These are phyloP conservation scores for Stenolophus ochropezus DNA, from an alignment of 2,888 invertebrate genomes.

Conservation along the genomic window DNA sequence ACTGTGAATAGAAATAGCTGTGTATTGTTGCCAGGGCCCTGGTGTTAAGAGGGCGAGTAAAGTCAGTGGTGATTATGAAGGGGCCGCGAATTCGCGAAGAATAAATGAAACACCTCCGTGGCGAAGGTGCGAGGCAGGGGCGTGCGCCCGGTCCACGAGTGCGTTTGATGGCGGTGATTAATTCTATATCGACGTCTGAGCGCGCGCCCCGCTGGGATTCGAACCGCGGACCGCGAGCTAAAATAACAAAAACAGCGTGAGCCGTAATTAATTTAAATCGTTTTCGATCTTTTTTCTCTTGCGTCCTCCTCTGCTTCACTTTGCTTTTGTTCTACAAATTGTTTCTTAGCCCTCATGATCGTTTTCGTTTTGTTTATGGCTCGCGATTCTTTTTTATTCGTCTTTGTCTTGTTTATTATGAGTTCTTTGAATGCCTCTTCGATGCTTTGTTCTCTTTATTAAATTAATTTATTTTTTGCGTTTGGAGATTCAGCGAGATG, in stretches of 20 bases:
- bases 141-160: constrained; percentile 43
- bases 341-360: constrained; percentile 57
- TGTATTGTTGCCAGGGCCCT: too few species aligned
- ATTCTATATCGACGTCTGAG: constrained; percentile 69
- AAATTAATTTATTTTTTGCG: constrained; percentile 56
- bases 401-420: constrained; percentile 56
- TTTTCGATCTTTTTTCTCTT: constrained; percentile 65
- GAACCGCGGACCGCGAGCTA: constrained; percentile 69
- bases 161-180: constrained; percentile 69
- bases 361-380: constrained; percentile 51
- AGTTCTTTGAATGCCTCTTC: constrained; percentile 49
- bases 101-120: neutral
- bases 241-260: constrained; percentile 71
- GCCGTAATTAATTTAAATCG: constrained; percentile 71
- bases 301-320: constrained; percentile 60
- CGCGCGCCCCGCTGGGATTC: constrained; percentile 67
- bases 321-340: constrained; percentile 64
- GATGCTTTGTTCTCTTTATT: constrained; percentile 57
- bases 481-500: constrained; percentile 29
- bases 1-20: too few species aligned
- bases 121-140: neutral
- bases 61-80: too few species aligned
- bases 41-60: too few species aligned
- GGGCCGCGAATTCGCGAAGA: too few species aligned
- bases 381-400: constrained; percentile 47